These are phyloP conservation scores for Chrysotoxum bicinctum DNA, from an alignment of 2,888 invertebrate genomes.

Conservation along the genomic window DNA sequence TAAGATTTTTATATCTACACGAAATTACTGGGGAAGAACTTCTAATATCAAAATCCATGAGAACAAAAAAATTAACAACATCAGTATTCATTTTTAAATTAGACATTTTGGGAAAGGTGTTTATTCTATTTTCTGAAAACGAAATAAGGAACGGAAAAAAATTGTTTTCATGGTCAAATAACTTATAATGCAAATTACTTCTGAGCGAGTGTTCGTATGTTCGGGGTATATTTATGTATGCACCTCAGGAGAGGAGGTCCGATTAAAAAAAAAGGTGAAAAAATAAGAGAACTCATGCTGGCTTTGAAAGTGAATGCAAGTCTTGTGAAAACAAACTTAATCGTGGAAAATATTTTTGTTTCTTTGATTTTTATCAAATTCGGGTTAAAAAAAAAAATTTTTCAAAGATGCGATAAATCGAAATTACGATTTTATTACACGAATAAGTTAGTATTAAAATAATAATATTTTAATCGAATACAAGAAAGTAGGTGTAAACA, in stretches of 20 bases:
- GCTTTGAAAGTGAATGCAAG: conserved; percentile 2
- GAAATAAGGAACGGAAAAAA: background rate
- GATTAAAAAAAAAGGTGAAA: background rate
- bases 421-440: background rate
- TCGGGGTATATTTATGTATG: background rate
- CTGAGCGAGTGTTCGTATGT: background rate
- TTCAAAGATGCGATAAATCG: background rate
- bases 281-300: background rate
- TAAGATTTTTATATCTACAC: conserved; percentile 9
- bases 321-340: conserved; percentile 2
- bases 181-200: conserved; percentile 22
- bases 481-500: too few species aligned
- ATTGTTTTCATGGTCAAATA: conserved; percentile 15
- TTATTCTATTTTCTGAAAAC: conserved; percentile 11
- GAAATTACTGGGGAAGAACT: background rate
- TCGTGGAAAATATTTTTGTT: background rate
- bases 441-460: background rate
- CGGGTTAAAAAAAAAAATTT: background rate
- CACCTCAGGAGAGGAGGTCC: background rate
- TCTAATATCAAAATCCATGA: background rate
- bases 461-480: too few species aligned
- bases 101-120: conserved; percentile 3
- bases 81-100: conserved; percentile 6
- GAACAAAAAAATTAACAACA: background rate
- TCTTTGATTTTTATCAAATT: conserved; percentile 5